Evolutionary conservation across 2,797 vertebrate species (phyloP).

Genomic region (Novumbra hubbsi): DNA sequence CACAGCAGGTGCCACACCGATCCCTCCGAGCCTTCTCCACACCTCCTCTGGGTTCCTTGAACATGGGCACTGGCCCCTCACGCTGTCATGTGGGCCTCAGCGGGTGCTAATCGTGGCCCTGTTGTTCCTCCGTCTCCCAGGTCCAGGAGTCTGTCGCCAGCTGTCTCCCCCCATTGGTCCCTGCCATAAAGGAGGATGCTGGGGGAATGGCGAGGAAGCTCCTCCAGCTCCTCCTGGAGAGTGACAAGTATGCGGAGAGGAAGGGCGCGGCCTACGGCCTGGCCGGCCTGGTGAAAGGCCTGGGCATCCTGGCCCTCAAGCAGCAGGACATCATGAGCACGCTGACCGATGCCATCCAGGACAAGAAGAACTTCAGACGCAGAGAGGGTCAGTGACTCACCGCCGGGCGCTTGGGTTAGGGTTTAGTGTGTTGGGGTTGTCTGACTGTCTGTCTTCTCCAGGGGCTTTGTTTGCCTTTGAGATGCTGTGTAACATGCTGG

Average conservation of each 20-base stretch:
- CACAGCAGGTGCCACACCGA: conserved; percentile 84
- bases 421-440: conserved; percentile 8
- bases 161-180: conserved; percentile 93
- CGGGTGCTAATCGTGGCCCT: not conserved
- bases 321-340: conserved; percentile 98
- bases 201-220: conserved; percentile 93
- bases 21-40: not conserved
- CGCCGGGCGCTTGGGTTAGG: not conserved
- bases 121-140: conserved; percentile 58
- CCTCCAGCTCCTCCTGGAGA: conserved; percentile 93
- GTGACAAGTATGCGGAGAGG: conserved; percentile 94
- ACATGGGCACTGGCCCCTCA: not conserved
- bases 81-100: not conserved
- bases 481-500: conserved; percentile 98
- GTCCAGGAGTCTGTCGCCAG: conserved; percentile 97
- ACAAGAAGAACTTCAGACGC: conserved; percentile 96
- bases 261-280: conserved; percentile 94
- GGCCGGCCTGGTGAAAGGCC: conserved; percentile 93
- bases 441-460: conserved; percentile 43
- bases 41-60: not conserved
- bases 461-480: conserved; percentile 97
- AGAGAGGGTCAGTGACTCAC: conserved; percentile 60
- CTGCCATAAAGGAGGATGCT: conserved; percentile 94
- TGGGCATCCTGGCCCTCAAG: conserved; percentile 95
- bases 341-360: conserved; percentile 94